Evolutionary conservation across 2,113 vertebrate species (phyloP).

Genomic region (Pampusana beccarii): DNA sequence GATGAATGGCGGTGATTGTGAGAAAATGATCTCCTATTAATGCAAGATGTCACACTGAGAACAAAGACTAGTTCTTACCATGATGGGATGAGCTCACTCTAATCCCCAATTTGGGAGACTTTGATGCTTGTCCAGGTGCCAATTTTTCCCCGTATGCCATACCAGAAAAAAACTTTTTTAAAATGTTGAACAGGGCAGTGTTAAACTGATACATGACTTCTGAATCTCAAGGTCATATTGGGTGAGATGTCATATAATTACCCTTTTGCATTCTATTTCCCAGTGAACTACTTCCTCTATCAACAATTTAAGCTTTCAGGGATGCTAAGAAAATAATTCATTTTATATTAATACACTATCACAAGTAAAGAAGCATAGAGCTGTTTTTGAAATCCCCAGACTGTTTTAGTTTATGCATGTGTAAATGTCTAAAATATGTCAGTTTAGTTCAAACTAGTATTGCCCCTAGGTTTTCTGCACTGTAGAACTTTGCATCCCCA

Average conservation of each 20-base stretch:
- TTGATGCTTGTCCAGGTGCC: conserved; percentile 75
- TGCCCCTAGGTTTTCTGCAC: neutral
- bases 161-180: neutral
- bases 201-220: conserved; percentile 30
- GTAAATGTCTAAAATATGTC: neutral
- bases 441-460: neutral
- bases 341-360: neutral
- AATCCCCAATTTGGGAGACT: conserved; percentile 62
- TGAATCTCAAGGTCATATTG: conserved; percentile 54
- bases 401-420: neutral
- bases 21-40: conserved; percentile 75
- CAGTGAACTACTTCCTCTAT: neutral
- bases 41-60: conserved; percentile 72
- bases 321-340: neutral
- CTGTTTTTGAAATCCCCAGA: neutral
- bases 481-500: neutral
- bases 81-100: conserved; percentile 80
- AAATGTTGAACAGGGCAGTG: conserved; percentile 1
- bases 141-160: conserved; percentile 61
- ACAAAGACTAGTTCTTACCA: conserved; percentile 80
- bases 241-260: conserved; percentile 37
- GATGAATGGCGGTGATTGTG: conserved; percentile 85
- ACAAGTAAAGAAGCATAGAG: neutral
- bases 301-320: neutral
- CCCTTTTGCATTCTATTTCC: neutral